Conservation (phyloP, 2,888 invertebrate genomes). For the Byasa hedistus region DNA sequence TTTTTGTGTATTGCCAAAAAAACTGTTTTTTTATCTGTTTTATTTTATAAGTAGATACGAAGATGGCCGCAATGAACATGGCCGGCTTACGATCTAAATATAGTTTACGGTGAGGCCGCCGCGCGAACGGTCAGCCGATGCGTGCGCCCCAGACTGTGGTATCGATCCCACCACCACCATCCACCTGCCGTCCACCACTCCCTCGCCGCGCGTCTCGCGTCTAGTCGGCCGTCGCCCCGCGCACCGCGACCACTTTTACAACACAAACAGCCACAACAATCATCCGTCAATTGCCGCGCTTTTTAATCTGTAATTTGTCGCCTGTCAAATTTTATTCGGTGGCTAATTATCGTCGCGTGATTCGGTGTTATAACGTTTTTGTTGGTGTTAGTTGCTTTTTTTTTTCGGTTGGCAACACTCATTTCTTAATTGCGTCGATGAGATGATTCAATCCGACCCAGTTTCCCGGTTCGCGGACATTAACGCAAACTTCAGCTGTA, state of each 20-base stretch:
- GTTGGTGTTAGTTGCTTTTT: constrained; percentile 38
- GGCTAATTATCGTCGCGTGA: constrained; percentile 28
- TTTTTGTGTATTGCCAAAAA: no score
- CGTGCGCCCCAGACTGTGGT: constrained; percentile 74
- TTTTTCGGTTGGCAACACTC: constrained; percentile 40
- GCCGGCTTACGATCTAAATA: constrained; percentile 55
- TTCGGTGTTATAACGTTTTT: constrained; percentile 38
- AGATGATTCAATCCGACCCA: constrained; percentile 62
- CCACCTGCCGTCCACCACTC: constrained; percentile 64
- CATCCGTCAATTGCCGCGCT: constrained; percentile 36
- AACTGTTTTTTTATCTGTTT: no score
- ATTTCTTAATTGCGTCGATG: constrained; percentile 48
- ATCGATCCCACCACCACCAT: constrained; percentile 65
- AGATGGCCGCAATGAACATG: constrained; percentile 16
- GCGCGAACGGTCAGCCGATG: constrained; percentile 65
- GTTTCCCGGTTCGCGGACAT: constrained; percentile 46
- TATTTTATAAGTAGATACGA: neutral
- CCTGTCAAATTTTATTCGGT: constrained; percentile 33
- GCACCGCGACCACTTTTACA: constrained; percentile 56
- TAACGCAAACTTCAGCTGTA: constrained; percentile 61
- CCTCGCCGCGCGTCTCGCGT: constrained; percentile 59
- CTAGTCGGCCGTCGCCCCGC: constrained; percentile 75
- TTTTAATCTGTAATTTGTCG: constrained; percentile 33
- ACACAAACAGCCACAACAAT: constrained; percentile 42
- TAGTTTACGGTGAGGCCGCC: constrained; percentile 50